Base-by-base conservation (phyloP, 2,888 invertebrate genomes). In the Mimas tiliae region DNA sequence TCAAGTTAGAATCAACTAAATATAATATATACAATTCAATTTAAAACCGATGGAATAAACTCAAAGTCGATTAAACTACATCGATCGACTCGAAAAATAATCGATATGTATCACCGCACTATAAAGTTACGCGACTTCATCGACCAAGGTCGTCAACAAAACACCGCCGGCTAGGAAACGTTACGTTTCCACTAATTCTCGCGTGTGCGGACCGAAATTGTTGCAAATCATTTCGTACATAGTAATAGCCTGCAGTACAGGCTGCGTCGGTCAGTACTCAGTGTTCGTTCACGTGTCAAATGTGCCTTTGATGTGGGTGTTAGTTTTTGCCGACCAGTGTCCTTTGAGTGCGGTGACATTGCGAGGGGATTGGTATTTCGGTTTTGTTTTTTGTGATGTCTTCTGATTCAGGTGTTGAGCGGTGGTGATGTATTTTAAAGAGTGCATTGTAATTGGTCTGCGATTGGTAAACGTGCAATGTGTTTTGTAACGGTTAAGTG, bases 31-130 rank as follows among this genome's bases (percentile, higher is more conserved):
- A 1, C 14, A 11, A 14, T 19, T 50, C 9, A 50, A 50, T 50
- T 19, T 19, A 50, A 19, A 50, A 1, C 7, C 33, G 34, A 9
- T 38, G 11, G 4, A 7, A 34, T 16, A 9, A 27, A 27, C 4
- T 45, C 14, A 38, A 55, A 50, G 19, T 55, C 58, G 58, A 42
- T 19, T 50, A 19, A 6, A 19, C 42, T 19, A 58, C 42, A 58
- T 58, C 58, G 42, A 77, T 72, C 74, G 69, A 74, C 80, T 79
- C 19, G 11, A 19, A 74, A 84, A 77, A 76, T 76, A 79, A 80
- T 75, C 79, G 74, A 74, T 76, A 77, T 81, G 82, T 83, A 83
- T 85, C 84, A 82, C 82, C 77, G 78, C 78, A 75, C 78, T 74
- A 74, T 73, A 71, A 76, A 72, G 71, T 74, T 66, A 47, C 58